phyloP scores from a whole-genome alignment of 1,140 invertebrate genomes.

The Delia radicum region DNA sequence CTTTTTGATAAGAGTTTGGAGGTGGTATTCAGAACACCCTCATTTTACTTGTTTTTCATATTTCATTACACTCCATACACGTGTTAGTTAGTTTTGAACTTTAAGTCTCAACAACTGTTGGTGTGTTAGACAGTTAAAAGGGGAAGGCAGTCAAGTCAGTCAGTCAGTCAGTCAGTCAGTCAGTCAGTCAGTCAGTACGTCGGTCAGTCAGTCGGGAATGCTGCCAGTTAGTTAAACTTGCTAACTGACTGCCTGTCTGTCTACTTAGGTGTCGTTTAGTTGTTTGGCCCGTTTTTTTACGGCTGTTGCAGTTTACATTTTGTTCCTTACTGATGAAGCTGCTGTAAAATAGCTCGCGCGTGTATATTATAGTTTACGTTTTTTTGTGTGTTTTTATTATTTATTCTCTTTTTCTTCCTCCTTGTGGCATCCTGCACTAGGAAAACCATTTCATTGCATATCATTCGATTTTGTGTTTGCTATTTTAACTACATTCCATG shows the following conservation, averaged over 20 bases:
- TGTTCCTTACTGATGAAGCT: conserved; percentile 5
- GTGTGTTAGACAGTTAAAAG: neutral
- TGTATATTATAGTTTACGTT: neutral
- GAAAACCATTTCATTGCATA: neutral
- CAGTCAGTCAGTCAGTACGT: too few species aligned
- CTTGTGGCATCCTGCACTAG: neutral
- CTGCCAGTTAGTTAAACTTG: too few species aligned
- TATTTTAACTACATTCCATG: neutral
- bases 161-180: neutral
- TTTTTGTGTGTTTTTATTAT: neutral
- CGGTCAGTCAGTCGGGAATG: neutral
- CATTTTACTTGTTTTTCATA: conserved; percentile 7
- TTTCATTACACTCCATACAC: conserved; percentile 15
- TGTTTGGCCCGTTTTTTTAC: conserved; percentile 14
- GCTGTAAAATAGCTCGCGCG: conserved; percentile 6
- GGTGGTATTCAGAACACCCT: neutral
- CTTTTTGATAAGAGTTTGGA: neutral
- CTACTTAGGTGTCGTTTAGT: neutral
- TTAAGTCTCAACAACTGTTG: conserved; percentile 12
- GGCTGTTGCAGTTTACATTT: conserved; percentile 11
- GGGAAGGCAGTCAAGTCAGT: neutral
- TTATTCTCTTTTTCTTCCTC: neutral
- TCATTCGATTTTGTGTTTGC: neutral
- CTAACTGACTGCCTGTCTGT: neutral
- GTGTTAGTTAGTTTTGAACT: conserved; percentile 9